Evolutionary conservation across 2,113 vertebrate species (phyloP).

Genomic region (Phylloscopus trochiloides): DNA sequence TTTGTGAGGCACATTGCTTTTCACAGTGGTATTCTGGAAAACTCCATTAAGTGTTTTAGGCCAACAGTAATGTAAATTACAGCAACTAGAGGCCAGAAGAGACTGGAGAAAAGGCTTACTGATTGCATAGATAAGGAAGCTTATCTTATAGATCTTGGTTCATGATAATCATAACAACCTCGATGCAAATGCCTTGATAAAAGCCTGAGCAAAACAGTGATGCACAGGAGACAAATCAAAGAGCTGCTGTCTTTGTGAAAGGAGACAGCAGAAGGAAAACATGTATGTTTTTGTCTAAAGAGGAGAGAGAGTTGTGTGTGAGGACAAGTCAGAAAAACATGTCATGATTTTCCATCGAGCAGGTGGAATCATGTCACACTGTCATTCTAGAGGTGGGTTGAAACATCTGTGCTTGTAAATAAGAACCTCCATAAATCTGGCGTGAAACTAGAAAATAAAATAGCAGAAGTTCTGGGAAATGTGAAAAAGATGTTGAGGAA

Average conservation of each 20-base stretch:
- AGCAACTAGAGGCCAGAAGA: not conserved
- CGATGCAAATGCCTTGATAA: not conserved
- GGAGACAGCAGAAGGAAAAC: not conserved
- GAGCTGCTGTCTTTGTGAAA: not conserved
- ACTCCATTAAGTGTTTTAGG: not conserved
- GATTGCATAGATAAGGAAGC: not conserved
- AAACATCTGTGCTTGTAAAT: not conserved
- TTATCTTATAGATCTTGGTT: not conserved
- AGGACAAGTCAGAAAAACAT: not conserved
- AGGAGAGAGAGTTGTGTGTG: not conserved
- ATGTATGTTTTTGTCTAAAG: not conserved
- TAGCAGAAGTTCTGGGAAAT: not conserved
- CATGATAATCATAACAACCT: not conserved
- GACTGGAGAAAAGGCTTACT: not conserved
- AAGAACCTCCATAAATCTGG: not conserved
- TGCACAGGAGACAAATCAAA: not conserved
- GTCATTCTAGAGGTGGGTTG: not conserved
- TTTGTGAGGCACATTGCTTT: not conserved
- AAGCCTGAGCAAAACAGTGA: not conserved
- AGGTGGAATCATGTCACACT: conserved; percentile 12
- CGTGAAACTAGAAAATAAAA: not conserved
- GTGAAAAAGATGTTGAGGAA: not conserved
- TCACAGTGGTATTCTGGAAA: not conserved
- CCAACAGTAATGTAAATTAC: not conserved
- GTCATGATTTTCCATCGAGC: not conserved